Conservation (phyloP, 2,797 vertebrate genomes). For the Podarcis siculus region DNA sequence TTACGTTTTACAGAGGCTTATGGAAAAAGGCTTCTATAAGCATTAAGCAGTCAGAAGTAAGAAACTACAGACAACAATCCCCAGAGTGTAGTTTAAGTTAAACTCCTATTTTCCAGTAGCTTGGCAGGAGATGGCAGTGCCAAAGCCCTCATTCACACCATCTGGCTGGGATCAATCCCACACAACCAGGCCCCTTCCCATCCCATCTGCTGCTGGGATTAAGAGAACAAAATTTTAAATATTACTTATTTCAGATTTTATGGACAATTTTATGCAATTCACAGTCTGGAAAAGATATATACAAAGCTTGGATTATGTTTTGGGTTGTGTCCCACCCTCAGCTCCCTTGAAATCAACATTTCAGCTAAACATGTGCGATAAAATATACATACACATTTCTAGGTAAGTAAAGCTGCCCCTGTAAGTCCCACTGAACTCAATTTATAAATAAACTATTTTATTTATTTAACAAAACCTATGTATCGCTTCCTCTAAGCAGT, state of each 20-base stretch:
- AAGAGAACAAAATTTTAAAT: slow-evolving; percentile 24
- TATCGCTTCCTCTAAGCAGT: no score
- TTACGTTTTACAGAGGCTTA: not conserved
- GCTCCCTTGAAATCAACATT: not conserved
- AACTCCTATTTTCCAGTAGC: not conserved
- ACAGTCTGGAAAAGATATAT: slow-evolving; percentile 2
- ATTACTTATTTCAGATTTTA: slow-evolving; percentile 13
- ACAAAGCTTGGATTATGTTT: not conserved
- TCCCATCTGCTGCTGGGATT: slow-evolving; percentile 5
- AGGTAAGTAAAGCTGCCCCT: no score
- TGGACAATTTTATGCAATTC: slow-evolving; percentile 17
- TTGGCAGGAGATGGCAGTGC: not conserved
- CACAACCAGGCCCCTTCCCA: not conserved
- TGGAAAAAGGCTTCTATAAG: not conserved
- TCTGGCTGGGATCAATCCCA: not conserved
- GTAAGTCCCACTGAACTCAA: no score
- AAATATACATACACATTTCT: not conserved
- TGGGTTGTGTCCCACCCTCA: not conserved
- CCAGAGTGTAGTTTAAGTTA: not conserved
- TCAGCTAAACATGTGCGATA: not conserved
- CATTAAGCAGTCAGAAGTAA: not conserved
- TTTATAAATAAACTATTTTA: no score
- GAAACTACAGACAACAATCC: not conserved
- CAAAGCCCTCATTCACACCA: not conserved
- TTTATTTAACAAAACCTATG: no score